Percentiles rank a stretch among this genome's conserved stretches.
These are phyloP conservation scores for Ormia ochracea DNA, from an alignment of 2,888 invertebrate species.

Conservation along the genomic window DNA sequence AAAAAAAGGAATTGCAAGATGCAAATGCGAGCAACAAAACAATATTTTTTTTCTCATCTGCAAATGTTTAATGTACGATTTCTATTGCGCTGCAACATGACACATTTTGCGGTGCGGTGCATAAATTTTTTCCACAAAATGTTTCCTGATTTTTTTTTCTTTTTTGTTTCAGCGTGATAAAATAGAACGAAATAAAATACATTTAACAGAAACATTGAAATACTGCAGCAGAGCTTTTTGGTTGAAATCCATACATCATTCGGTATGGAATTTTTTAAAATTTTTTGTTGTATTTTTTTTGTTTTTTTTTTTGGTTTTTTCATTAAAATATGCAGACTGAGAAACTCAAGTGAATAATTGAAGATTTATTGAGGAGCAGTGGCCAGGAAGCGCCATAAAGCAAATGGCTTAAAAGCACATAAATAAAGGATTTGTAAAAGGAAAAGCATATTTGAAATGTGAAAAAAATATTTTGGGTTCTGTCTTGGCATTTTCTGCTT, in stretches of 20 bases:
- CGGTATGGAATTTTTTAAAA: slow-evolving; percentile 30
- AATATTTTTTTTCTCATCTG: slow-evolving; percentile 43
- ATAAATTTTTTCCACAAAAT: slow-evolving; percentile 31
- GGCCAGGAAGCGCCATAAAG: slow-evolving; percentile 36
- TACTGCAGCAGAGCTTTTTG: slow-evolving; percentile 45
- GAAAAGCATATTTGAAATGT: neutral
- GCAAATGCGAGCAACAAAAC: slow-evolving; percentile 15
- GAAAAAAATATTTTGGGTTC: neutral
- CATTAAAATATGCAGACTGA: slow-evolving; percentile 49
- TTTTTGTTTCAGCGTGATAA: neutral
- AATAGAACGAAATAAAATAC: slow-evolving; percentile 5
- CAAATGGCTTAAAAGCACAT: neutral
- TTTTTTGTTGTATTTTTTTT: too few species aligned
- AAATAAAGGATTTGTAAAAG: neutral
- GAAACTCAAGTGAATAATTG: slow-evolving; percentile 59
- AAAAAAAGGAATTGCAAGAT: neutral
- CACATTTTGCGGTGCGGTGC: slow-evolving; percentile 60
- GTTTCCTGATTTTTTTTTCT: neutral
- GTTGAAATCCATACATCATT: slow-evolving; percentile 55
- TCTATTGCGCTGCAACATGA: slow-evolving; percentile 61
- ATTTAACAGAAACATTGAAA: slow-evolving; percentile 29
- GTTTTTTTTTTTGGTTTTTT: neutral
- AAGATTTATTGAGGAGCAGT: slow-evolving; percentile 57
- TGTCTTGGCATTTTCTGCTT: neutral
- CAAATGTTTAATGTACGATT: slow-evolving; percentile 58